These are phyloP conservation scores for Lathamus discolor DNA, from an alignment of 2,113 vertebrate species.

Conservation along the genomic window DNA sequence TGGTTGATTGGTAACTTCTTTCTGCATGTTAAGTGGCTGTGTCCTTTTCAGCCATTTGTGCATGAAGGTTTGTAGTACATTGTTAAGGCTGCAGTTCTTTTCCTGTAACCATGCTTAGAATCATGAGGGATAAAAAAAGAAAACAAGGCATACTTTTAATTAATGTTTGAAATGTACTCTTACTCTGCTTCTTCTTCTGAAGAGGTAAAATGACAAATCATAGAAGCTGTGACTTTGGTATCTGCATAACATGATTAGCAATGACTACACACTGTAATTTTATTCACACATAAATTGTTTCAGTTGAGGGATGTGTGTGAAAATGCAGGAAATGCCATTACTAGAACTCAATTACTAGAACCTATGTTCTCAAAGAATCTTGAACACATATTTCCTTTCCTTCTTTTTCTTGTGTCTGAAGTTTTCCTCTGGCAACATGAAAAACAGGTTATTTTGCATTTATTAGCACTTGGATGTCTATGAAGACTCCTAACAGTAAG, in stretches of 20 bases:
- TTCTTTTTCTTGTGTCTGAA: constrained; percentile 5
- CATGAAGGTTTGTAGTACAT: not conserved
- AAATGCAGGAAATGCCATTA: not conserved
- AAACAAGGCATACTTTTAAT: not conserved
- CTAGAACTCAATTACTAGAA: not conserved
- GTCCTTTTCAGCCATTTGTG: not conserved
- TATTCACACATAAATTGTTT: not conserved
- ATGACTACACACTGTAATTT: not conserved
- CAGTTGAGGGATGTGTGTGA: not conserved
- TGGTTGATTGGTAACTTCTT: not conserved
- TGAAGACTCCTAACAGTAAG: constrained; percentile 29
- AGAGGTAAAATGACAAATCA: not conserved
- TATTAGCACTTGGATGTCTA: constrained; percentile 15
- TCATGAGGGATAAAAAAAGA: not conserved
- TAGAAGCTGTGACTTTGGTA: not conserved
- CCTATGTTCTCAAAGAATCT: not conserved
- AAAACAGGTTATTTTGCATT: constrained; percentile 19
- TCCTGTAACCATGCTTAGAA: not conserved
- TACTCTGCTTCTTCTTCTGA: not conserved
- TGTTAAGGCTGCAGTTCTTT: not conserved
- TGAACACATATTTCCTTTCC: constrained; percentile 2
- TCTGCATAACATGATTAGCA: not conserved
- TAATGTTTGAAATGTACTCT: not conserved
- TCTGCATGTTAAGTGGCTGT: fast-evolving
- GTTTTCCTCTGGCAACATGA: constrained; percentile 1